Conservation (phyloP, 92 coral and sea anemone genomes). For the Phenganax subtilis region DNA sequence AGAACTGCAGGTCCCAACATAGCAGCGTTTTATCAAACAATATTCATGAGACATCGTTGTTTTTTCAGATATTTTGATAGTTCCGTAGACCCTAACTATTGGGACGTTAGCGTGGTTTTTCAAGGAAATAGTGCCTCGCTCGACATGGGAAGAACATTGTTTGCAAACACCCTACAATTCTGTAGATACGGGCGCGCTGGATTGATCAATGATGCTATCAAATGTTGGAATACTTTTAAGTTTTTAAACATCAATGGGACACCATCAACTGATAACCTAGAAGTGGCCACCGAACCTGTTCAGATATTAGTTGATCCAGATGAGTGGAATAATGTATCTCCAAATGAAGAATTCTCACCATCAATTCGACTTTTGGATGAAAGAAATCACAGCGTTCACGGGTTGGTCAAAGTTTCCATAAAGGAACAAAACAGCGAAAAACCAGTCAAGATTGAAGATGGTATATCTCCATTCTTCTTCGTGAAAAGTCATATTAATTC, state of each 20-base stretch:
- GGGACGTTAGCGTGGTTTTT: slow-evolving; percentile 55
- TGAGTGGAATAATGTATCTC: slow-evolving; percentile 70
- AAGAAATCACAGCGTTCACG: slow-evolving; percentile 64
- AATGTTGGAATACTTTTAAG: slow-evolving; percentile 57
- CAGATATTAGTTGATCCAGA: slow-evolving; percentile 41
- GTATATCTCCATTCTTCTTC: slow-evolving; percentile 1
- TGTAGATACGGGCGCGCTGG: slow-evolving; percentile 61
- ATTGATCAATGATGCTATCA: slow-evolving; percentile 56
- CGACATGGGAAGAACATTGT: slow-evolving; percentile 60
- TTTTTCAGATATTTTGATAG: slow-evolving; percentile 55
- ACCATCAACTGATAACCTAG: slow-evolving; percentile 33
- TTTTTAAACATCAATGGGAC: slow-evolving; percentile 33
- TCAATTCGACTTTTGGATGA: slow-evolving; percentile 65
- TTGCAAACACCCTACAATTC: slow-evolving; percentile 71
- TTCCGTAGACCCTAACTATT: slow-evolving; percentile 38
- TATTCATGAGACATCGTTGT: slow-evolving; percentile 38
- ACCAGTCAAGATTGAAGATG: slow-evolving; percentile 3
- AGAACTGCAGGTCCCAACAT: slow-evolving; percentile 54
- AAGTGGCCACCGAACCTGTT: slow-evolving; percentile 78
- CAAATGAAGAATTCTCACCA: slow-evolving; percentile 64
- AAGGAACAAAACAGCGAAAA: neutral
- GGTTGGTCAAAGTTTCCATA: slow-evolving; percentile 60
- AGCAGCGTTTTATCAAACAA: slow-evolving; percentile 47
- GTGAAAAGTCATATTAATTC: slow-evolving; percentile 17
- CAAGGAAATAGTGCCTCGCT: slow-evolving; percentile 47